A percentile compares a stretch with the other conserved stretches of the same genome.
phyloP scores from a whole-genome alignment of 2,113 vertebrate species.

The Mastomys coucha region DNA sequence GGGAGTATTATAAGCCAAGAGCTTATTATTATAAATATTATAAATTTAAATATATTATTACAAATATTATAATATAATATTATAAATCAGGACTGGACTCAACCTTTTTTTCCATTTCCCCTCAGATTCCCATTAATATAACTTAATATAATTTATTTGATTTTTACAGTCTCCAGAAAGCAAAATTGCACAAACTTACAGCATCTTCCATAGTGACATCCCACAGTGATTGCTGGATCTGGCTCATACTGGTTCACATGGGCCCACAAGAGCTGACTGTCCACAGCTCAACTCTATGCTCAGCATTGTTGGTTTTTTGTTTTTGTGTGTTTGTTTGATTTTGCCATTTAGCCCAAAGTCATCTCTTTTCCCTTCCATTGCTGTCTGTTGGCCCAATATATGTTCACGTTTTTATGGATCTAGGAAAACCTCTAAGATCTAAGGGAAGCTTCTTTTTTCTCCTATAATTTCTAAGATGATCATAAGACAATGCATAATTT shows the following conservation, averaged over 20 bases:
- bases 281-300: background rate
- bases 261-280: too few relatives aligned
- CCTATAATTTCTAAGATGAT: background rate
- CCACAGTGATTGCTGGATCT: background rate
- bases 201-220: background rate
- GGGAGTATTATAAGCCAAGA: background rate
- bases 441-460: background rate
- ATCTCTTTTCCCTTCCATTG: background rate
- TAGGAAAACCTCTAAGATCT: background rate
- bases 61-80: too few relatives aligned
- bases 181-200: background rate
- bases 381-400: background rate
- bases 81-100: background rate
- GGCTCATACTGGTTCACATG: background rate
- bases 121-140: background rate
- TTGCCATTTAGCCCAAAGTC: background rate
- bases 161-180: background rate
- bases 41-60: too few relatives aligned
- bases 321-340: background rate
- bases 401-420: constrained; percentile 3
- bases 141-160: constrained; percentile 19
- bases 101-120: background rate
- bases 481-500: constrained; percentile 49
- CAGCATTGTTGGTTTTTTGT: background rate
- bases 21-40: too few relatives aligned